Conservation (phyloP, 2,797 vertebrate genomes). For the Muraenolepis orangiensis region DNA sequence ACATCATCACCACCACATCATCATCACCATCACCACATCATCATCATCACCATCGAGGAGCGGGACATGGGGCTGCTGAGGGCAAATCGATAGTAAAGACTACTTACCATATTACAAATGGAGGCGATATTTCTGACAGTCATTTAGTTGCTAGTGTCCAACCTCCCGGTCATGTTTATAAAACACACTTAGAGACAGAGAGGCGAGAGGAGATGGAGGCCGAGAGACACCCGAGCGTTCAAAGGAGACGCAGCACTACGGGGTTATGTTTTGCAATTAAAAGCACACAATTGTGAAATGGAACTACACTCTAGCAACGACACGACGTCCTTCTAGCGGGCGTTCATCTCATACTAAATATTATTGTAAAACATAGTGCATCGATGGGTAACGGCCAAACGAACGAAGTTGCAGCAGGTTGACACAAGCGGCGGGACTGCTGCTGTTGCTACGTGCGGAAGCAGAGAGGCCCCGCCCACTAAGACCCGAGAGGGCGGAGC, state of each 20-base stretch:
- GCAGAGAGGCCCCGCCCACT: conserved; percentile 48
- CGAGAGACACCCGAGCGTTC: conserved; percentile 33
- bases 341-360: neutral
- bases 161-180: conserved; percentile 88
- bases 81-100: conserved; percentile 40
- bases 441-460: conserved; percentile 23
- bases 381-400: conserved; percentile 32
- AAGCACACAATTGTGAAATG: neutral
- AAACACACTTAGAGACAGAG: conserved; percentile 76
- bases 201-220: conserved; percentile 64
- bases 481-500: accelerated
- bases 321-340: conserved; percentile 46
- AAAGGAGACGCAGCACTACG: neutral
- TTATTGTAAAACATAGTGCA: conserved; percentile 16
- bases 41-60: conserved; percentile 2
- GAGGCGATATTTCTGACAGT: conserved; percentile 99
- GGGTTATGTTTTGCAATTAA: neutral
- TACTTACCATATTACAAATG: conserved; percentile 99
- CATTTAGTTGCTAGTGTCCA: conserved; percentile 95
- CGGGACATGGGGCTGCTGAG: conserved; percentile 44
- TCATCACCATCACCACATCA: too few relatives aligned
- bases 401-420: conserved; percentile 64
- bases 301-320: conserved; percentile 21
- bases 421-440: conserved; percentile 53
- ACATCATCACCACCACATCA: too few relatives aligned